Evolutionary conservation across 64 coral and sea anemone genomes (phyloP).

Genomic region (Actinia equina): DNA sequence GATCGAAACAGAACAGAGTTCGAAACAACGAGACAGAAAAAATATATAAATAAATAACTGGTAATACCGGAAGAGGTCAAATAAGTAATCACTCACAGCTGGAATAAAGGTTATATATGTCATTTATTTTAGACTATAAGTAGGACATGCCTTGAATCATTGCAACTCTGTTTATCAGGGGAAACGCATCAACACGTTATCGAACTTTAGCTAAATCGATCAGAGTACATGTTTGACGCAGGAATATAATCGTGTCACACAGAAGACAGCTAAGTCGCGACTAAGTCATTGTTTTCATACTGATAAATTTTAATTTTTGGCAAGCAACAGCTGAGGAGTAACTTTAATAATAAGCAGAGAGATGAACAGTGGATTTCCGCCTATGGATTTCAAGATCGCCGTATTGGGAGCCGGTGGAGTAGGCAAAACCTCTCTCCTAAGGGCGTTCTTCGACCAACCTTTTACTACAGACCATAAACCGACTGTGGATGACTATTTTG

Average conservation of each 20-base stretch:
- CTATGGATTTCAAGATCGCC: constrained; percentile 79
- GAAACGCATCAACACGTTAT: not conserved
- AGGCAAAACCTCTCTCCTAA: constrained; percentile 71
- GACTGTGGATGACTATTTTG: constrained; percentile 75
- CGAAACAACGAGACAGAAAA: not conserved
- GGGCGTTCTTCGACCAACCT: constrained; percentile 57
- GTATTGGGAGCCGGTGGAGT: constrained; percentile 64
- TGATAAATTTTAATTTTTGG: not conserved
- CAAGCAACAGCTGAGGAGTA: not conserved
- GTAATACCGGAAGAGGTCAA: not conserved
- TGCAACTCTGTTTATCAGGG: not conserved
- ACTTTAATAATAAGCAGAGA: not conserved
- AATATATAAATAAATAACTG: not conserved
- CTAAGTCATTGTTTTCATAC: not conserved
- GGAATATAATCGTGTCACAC: not conserved
- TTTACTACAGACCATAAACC: constrained; percentile 75
- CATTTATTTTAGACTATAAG: not conserved
- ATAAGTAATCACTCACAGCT: not conserved
- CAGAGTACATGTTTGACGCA: not conserved
- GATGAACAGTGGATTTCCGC: constrained; percentile 34
- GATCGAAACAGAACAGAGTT: not conserved
- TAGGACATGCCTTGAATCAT: not conserved
- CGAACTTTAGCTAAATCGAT: not conserved
- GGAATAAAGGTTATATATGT: not conserved
- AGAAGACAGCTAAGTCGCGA: not conserved